Percentiles rank a stretch among this genome's conserved stretches.
Evolutionary conservation across 1,140 invertebrate species (phyloP).

Genomic region (Bombus affinis): DNA sequence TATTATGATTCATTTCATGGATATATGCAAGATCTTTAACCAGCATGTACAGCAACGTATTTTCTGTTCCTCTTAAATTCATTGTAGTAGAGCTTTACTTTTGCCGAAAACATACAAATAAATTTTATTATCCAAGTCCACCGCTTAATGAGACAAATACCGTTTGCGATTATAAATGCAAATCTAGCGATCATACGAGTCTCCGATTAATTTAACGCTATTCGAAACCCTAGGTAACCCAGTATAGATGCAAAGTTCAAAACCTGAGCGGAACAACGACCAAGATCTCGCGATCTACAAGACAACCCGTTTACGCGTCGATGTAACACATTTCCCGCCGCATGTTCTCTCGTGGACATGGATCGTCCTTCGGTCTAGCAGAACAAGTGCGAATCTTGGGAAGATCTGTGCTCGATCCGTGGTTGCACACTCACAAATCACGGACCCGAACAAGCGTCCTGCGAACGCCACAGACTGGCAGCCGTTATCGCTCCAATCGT

Average conservation of each 20-base stretch:
- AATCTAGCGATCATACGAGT: neutral
- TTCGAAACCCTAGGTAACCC: too few species aligned
- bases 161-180: too few species aligned
- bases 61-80: too few species aligned
- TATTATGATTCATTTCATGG: neutral
- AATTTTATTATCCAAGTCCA: too few species aligned
- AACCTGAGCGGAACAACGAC: neutral
- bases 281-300: neutral
- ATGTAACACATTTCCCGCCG: conserved; percentile 7
- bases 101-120: too few species aligned
- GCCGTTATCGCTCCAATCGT: conserved; percentile 47
- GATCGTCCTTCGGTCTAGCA: conserved; percentile 39
- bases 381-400: conserved; percentile 30
- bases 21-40: neutral
- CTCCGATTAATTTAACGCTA: accelerated
- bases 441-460: conserved; percentile 29
- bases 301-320: neutral
- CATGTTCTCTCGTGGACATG: conserved; percentile 40
- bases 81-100: too few species aligned
- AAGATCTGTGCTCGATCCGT: conserved; percentile 11
- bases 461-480: conserved; percentile 32
- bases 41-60: too few species aligned
- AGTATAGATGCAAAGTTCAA: neutral
- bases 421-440: conserved; percentile 54
- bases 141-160: too few species aligned